Base-by-base conservation (phyloP, 2,888 invertebrate genomes). In the Eupeodes luniger region DNA sequence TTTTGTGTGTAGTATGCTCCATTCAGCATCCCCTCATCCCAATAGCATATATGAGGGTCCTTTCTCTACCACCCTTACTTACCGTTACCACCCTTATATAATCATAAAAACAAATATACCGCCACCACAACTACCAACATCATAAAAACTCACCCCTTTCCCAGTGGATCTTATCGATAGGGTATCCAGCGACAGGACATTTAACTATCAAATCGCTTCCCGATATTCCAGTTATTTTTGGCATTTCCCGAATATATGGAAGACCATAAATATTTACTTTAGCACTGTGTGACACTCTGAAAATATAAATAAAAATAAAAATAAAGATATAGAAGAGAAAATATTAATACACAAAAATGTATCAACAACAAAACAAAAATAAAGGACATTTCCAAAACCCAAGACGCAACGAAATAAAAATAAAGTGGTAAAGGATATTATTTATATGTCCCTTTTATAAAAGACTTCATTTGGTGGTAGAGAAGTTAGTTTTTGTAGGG, bases 161-260 rank as follows among this genome's bases (percentile, higher is more conserved):
- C 98, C 98, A 98, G 34, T 96, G 96, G 91, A 98, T 96, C 89
- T 96, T 95, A 92, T 97, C 96, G 90, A 98, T 97, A 40, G 98
- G 98, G 94, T 96, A 98, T 51, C 98, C 98, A 79, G 97, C 98
- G 27, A 97, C 98, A 10, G 98, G 98, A 92, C 98, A 98, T 94
- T 97, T 97, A 92, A 98, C 96, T 92, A 96, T 95, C 92, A 98
- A 95, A 93, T 96, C 97, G 91, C 95, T 96, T 61, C 98, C 98
- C 53, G 98, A 97, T 49, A 98, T 96, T 9, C 97, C 98, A 10
- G 97, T 97, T 89, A 97, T 96, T 94, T 97, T 97, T 51, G 97
- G 96, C 97, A 98, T 98, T 93, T 96, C 96, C 59, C 98, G 94
- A 91, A 98, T 97, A 92, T 96, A 97, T 61, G 98, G 98, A 90